phyloP scores from a whole-genome alignment of 2,888 invertebrate species.

The Cephus pulcher region DNA sequence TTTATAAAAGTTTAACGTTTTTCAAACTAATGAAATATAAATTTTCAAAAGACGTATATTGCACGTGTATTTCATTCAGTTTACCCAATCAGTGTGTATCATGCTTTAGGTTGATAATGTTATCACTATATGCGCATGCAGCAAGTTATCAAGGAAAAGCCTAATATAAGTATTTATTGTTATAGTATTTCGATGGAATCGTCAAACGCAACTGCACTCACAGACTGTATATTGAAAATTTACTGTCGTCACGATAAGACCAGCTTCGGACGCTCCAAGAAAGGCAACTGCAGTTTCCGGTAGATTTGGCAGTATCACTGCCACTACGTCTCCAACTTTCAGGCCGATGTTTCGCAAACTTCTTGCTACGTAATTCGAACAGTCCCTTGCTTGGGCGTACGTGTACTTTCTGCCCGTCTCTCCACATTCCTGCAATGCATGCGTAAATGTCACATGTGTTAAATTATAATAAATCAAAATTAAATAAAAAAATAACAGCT shows the following conservation, averaged over 20 bases:
- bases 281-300: conserved; percentile 79
- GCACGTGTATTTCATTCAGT: no score
- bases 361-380: conserved; percentile 76
- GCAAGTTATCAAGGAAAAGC: no score
- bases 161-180: no score
- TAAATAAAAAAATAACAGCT: background rate
- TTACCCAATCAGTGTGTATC: no score
- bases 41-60: background rate
- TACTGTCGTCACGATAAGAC: conserved; percentile 76
- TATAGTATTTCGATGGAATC: no score
- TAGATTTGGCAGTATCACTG: conserved; percentile 79
- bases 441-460: background rate
- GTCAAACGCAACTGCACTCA: conserved; percentile 35
- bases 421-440: conserved; percentile 76
- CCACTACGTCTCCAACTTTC: conserved; percentile 75
- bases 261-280: conserved; percentile 78
- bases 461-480: background rate
- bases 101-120: background rate
- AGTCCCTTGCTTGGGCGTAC: conserved; percentile 74
- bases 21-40: background rate
- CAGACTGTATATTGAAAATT: conserved; percentile 79
- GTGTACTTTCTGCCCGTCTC: conserved; percentile 79
- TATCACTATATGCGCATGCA: background rate
- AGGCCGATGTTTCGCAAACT: conserved; percentile 76
- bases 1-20: no score